Evolutionary conservation across 2,888 invertebrate species (phyloP), one percentile per base, ranked within the genome.

Genomic region (Octonoba sinensis): DNA sequence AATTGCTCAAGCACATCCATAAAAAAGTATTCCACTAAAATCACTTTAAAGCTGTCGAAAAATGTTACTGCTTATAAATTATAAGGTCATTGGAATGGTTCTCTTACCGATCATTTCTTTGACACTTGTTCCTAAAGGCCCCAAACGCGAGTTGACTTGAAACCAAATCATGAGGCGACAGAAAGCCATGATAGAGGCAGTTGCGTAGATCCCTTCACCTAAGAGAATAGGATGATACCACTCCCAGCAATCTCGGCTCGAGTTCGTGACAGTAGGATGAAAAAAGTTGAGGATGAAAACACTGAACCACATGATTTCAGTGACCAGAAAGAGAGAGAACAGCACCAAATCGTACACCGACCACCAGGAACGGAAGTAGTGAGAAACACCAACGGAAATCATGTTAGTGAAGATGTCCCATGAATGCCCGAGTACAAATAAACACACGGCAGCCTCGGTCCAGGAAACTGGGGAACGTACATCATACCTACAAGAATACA

Each of bases 231-330:
- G 92, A 87, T 93, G 93, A 83, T 91, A 88, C 86, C 91, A 90
- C 85, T 91, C 89, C 93, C 93, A 93, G 87, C 91, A 92, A 87
- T 92, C 92, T 74, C 93, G 89, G 86, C 92, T 92, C 86, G 91
- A 87, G 75, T 90, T 89, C 1, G 86, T 86, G 85, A 90, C 89
- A 57, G 56, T 57, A 6, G 66, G 51, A 8, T 44, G 44, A 13
- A 69, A 46, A 3, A 70, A 16, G 66, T 78, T 93, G 86, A 91
- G 91, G 20, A 90, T 84, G 46, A 95, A 94, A 90, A 95, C 95
- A 88, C 92, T 91, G 87, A 96, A 95, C 8, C 91, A 96, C 88
- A 94, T 93, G 93, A 88, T 84, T 72, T 92, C 90, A 89, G 91
- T 92, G 59, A 91, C 87, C n/a, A 92, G 87, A 56, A 84, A 84